Percentiles rank a stretch among this genome's conserved stretches.
Evolutionary conservation across 2,888 invertebrate genomes (phyloP).

Genomic region (Metalampra italica): DNA sequence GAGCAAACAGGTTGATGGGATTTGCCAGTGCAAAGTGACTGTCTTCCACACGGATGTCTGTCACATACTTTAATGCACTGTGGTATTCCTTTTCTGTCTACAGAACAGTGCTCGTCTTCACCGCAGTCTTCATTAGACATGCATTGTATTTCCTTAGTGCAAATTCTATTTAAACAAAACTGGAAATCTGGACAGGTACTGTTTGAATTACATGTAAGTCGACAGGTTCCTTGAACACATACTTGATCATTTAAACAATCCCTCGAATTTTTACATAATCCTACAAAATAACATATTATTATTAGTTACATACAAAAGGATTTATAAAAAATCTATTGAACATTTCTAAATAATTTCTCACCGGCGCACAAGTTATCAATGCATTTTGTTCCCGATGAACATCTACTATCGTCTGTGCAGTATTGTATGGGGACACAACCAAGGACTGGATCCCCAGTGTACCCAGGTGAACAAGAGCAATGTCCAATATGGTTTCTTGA

Average conservation of each 20-base stretch:
- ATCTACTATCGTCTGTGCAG: constrained; percentile 88
- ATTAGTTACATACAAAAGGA: too few species aligned
- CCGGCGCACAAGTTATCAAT: constrained; percentile 88
- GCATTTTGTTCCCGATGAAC: constrained; percentile 90
- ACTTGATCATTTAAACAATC: constrained; percentile 92
- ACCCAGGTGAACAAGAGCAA: constrained; percentile 90
- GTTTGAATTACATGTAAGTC: constrained; percentile 89
- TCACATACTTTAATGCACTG: constrained; percentile 88
- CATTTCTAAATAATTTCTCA: constrained; percentile 44
- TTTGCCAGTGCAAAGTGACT: constrained; percentile 86
- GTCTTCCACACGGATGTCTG: constrained; percentile 86
- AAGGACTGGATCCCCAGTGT: constrained; percentile 90
- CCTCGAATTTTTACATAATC: constrained; percentile 87
- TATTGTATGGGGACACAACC: constrained; percentile 91
- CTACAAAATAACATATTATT: constrained; percentile 49
- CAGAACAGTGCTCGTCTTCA: constrained; percentile 84
- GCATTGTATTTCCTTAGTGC: constrained; percentile 90
- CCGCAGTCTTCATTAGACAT: constrained; percentile 85
- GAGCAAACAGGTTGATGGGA: constrained; percentile 87
- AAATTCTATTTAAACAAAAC: constrained; percentile 90
- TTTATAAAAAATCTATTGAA: not conserved
- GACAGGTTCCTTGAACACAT: constrained; percentile 91
- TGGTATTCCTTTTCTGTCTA: constrained; percentile 83
- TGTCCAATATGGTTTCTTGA: constrained; percentile 88
- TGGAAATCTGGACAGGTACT: constrained; percentile 91